phyloP scores from a whole-genome alignment of 2,888 invertebrate species.

The Amiota communis region DNA sequence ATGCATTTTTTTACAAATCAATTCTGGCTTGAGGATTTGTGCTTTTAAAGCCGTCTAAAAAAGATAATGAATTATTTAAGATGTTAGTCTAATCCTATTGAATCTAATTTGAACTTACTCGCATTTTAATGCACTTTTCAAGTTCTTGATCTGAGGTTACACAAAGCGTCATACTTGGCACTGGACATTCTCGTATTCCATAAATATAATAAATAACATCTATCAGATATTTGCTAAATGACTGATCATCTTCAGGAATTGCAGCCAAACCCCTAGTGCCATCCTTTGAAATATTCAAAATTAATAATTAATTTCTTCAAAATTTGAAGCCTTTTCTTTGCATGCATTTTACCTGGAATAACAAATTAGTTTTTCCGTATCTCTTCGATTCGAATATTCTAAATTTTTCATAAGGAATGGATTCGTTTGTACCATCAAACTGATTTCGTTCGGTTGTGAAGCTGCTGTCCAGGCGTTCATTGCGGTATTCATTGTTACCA shows the following conservation, averaged over 20 bases:
- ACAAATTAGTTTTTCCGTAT: conserved; percentile 82
- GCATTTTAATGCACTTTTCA: conserved; percentile 93
- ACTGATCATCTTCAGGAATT: conserved; percentile 83
- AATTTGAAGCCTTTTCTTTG: not conserved
- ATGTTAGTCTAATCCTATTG: too few species aligned
- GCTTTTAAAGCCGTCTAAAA: conserved; percentile 87
- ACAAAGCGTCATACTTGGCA: conserved; percentile 88
- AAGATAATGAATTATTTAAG: not conserved
- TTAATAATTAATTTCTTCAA: not conserved
- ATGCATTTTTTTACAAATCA: conserved; percentile 86
- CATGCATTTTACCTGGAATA: conserved; percentile 79
- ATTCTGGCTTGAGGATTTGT: conserved; percentile 86
- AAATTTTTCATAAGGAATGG: conserved; percentile 77
- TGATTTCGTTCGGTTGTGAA: conserved; percentile 63
- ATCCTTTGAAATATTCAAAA: conserved; percentile 77
- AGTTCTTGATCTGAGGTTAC: conserved; percentile 93
- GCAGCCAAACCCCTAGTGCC: conserved; percentile 79
- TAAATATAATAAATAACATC: conserved; percentile 81
- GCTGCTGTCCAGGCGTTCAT: conserved; percentile 67
- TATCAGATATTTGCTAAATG: conserved; percentile 82
- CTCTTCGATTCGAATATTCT: conserved; percentile 82
- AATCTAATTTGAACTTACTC: conserved; percentile 75
- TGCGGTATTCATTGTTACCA: conserved; percentile 52
- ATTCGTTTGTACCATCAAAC: conserved; percentile 57
- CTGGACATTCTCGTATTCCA: conserved; percentile 87